Evolutionary conservation across 2,888 invertebrate species (phyloP).

Genomic region (Euzophera pinguis): DNA sequence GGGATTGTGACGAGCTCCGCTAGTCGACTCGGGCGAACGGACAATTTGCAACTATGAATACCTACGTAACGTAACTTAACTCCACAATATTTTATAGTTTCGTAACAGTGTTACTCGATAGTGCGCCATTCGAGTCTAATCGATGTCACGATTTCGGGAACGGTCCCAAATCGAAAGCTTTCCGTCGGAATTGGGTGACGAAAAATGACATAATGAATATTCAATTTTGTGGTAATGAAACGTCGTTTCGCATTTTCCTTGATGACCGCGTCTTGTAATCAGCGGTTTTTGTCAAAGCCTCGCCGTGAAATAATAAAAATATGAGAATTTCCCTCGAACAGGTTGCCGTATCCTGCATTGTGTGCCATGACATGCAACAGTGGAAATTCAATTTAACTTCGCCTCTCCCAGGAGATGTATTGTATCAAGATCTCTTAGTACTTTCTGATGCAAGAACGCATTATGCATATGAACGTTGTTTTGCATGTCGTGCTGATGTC

Average conservation of each 20-base stretch:
- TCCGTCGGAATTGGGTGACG: conserved; percentile 32
- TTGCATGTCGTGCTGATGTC: not conserved
- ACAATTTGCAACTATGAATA: conserved; percentile 60
- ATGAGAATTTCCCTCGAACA: not conserved
- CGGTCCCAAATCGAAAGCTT: conserved; percentile 39
- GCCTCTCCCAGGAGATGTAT: conserved; percentile 8
- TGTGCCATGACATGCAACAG: not conserved
- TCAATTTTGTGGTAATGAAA: conserved; percentile 54
- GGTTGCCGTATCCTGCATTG: not conserved
- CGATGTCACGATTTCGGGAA: conserved; percentile 73
- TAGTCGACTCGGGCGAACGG: conserved; percentile 40
- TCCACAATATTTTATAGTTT: conserved; percentile 76
- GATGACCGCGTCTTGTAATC: conserved; percentile 28
- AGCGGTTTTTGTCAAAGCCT: conserved; percentile 4
- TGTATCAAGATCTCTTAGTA: conserved; percentile 7
- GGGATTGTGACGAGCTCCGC: conserved; percentile 20
- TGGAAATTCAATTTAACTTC: conserved; percentile 8
- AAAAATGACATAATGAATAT: conserved; percentile 57
- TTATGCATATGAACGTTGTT: not conserved
- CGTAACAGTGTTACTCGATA: conserved; percentile 72
- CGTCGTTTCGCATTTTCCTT: conserved; percentile 52
- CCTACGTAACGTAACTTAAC: conserved; percentile 70
- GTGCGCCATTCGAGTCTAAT: conserved; percentile 61
- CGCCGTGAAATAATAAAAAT: conserved; percentile 1
- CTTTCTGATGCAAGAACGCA: conserved; percentile 13